Evolutionary conservation across 2,888 invertebrate species (phyloP).

Genomic region (Myopa testacea): DNA sequence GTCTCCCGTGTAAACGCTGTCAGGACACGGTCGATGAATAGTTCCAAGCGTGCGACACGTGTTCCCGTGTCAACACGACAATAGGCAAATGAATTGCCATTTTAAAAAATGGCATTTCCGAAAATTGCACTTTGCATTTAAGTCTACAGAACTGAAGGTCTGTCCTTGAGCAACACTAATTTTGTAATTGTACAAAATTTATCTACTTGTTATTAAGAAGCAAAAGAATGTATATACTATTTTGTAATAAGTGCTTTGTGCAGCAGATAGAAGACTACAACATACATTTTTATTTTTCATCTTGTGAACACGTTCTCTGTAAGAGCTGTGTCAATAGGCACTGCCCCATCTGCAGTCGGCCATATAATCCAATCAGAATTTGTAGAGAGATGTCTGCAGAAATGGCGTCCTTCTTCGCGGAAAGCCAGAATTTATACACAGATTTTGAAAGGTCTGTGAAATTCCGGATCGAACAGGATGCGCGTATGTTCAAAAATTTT

Average conservation of each 20-base stretch:
- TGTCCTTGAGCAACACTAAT: background rate
- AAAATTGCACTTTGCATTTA: too few relatives aligned
- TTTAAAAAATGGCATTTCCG: too few relatives aligned
- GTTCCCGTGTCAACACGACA: too few relatives aligned
- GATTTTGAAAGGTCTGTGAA: conserved; percentile 41
- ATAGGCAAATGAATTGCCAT: background rate
- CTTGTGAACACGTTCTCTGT: conserved; percentile 48
- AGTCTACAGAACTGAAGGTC: too few relatives aligned
- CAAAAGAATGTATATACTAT: conserved; percentile 42
- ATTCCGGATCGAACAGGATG: conserved; percentile 47
- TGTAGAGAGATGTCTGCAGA: conserved; percentile 43
- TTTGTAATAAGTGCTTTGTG: conserved; percentile 48
- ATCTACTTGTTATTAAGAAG: background rate
- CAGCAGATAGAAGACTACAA: conserved; percentile 27
- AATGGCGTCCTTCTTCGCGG: conserved; percentile 44
- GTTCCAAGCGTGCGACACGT: too few relatives aligned
- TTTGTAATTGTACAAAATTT: background rate
- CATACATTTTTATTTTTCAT: conserved; percentile 42
- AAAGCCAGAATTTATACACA: conserved; percentile 39
- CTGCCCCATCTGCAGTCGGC: conserved; percentile 43
- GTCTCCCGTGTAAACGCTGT: too few relatives aligned
- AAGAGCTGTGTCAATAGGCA: conserved; percentile 37
- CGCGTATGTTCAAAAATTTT: conserved; percentile 31
- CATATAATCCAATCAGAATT: conserved; percentile 40
- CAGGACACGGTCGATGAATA: too few relatives aligned